Evolutionary conservation across 2,113 vertebrate genomes (phyloP).

Genomic region (Sakesphorus luctuosus): DNA sequence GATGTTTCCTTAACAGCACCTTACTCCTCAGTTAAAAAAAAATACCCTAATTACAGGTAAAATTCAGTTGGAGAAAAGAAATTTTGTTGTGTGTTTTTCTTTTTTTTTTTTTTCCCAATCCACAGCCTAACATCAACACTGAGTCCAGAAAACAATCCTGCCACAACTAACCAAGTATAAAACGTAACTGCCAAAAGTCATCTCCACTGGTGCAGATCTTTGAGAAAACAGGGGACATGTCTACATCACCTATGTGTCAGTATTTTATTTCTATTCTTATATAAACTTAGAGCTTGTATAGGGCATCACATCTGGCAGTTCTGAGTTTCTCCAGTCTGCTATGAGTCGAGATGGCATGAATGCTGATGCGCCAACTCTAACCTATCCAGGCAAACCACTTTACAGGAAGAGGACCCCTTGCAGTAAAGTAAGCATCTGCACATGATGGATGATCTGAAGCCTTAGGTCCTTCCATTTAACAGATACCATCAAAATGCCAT

Average conservation of each 20-base stretch:
- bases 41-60: background rate
- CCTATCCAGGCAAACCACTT: background rate
- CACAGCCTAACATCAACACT: background rate
- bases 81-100: too few species aligned
- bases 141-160: background rate
- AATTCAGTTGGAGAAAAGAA: background rate
- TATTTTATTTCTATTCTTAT: background rate
- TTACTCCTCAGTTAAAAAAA: background rate
- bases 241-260: background rate
- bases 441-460: background rate
- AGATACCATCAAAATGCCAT: background rate
- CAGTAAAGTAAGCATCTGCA: background rate
- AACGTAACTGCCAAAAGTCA: background rate
- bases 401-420: background rate
- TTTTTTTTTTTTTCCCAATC: background rate
- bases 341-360: rapidly evolving
- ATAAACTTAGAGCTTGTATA: background rate
- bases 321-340: background rate
- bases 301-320: background rate
- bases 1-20: background rate
- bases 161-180: background rate
- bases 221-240: background rate
- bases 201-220: background rate
- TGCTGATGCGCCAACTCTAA: background rate
- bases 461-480: constrained; percentile 17